A percentile compares a stretch with the other conserved stretches of the same genome.
phyloP scores from a whole-genome alignment of 2,888 invertebrate species.

The Craniophora ligustri region DNA sequence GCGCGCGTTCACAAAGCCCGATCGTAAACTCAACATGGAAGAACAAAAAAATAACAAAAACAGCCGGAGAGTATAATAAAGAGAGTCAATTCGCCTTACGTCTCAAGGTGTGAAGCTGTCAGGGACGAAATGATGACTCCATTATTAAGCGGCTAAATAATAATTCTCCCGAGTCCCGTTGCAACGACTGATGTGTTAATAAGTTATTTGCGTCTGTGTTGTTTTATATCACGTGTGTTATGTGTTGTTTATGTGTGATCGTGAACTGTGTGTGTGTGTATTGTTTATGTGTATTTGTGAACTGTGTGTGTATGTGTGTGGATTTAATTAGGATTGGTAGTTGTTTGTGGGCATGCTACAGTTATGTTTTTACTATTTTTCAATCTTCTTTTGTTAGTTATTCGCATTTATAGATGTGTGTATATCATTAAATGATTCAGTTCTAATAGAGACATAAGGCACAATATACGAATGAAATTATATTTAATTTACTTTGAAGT shows the following conservation, averaged over 20 bases:
- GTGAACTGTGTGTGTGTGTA: slow-evolving; percentile 34
- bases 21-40: slow-evolving; percentile 76
- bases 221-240: slow-evolving; percentile 43
- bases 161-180: slow-evolving; percentile 76
- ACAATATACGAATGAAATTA: not conserved
- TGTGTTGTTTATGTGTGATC: slow-evolving; percentile 40
- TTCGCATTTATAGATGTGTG: slow-evolving; percentile 23
- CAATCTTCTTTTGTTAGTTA: slow-evolving; percentile 49
- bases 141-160: slow-evolving; percentile 86
- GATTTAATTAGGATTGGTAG: slow-evolving; percentile 66
- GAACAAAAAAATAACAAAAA: slow-evolving; percentile 64
- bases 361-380: slow-evolving; percentile 49
- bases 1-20: slow-evolving; percentile 70
- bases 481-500: not conserved
- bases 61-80: slow-evolving; percentile 72
- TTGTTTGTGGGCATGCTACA: slow-evolving; percentile 53
- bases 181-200: slow-evolving; percentile 73
- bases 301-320: slow-evolving; percentile 47
- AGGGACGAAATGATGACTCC: slow-evolving; percentile 85
- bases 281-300: slow-evolving; percentile 37
- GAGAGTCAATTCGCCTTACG: slow-evolving; percentile 80
- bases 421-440: slow-evolving; percentile 33
- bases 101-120: slow-evolving; percentile 88
- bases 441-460: no score
- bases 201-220: slow-evolving; percentile 67